Evolutionary conservation across 64 coral and sea anemone species (phyloP).

Genomic region (Pocillopora damicornis): DNA sequence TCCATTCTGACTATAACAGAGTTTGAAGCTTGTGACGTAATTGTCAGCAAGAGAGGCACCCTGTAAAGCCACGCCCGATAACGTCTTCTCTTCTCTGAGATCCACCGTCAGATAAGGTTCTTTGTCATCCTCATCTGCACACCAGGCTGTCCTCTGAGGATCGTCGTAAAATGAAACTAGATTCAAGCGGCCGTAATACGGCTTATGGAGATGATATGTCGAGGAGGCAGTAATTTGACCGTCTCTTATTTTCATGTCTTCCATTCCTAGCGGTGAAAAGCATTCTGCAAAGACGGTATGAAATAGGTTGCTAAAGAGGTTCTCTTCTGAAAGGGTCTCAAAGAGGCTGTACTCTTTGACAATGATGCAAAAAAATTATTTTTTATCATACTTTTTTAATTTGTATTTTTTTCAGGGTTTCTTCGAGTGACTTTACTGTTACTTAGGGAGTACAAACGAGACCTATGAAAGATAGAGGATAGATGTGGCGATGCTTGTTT

Average conservation of each 20-base stretch:
- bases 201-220: conserved; percentile 67
- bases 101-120: conserved; percentile 89
- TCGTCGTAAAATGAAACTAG: conserved; percentile 95
- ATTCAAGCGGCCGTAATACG: conserved; percentile 83
- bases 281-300: conserved; percentile 64
- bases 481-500: background rate
- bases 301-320: too few species aligned
- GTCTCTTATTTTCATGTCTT: conserved; percentile 89
- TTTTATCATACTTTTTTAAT: too few species aligned
- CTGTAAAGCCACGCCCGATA: conserved; percentile 89
- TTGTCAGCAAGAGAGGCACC: conserved; percentile 86
- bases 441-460: too few species aligned
- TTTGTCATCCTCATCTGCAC: conserved; percentile 86
- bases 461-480: too few species aligned
- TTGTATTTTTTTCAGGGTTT: too few species aligned
- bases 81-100: conserved; percentile 83
- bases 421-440: too few species aligned
- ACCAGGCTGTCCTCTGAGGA: conserved; percentile 85
- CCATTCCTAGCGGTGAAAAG: conserved; percentile 92
- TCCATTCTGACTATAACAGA: conserved; percentile 91
- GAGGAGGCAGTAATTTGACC: conserved; percentile 87
- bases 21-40: conserved; percentile 89
- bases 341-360: too few species aligned
- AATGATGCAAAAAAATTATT: too few species aligned
- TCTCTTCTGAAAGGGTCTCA: too few species aligned